Percentiles rank a stretch among this genome's conserved stretches.
phyloP scores from a whole-genome alignment of 2,113 vertebrate genomes.

The Fukomys damarensis region DNA sequence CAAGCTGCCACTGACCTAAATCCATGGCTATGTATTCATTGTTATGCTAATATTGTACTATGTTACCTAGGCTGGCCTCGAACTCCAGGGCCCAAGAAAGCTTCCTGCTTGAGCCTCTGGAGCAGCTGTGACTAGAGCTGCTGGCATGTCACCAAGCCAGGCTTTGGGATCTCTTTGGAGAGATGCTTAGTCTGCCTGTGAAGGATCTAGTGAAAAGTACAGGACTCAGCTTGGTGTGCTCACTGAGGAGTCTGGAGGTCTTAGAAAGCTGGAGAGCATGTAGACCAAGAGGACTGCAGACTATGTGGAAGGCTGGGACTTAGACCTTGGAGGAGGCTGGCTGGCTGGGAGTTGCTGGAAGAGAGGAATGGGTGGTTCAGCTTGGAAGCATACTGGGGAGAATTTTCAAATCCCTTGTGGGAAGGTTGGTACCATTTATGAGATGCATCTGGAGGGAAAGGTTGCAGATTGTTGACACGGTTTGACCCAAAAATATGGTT shows the following conservation, averaged over 20 bases:
- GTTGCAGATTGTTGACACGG: neutral
- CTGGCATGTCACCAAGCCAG: neutral
- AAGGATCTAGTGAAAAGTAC: neutral
- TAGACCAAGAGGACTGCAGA: neutral
- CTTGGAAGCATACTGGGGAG: neutral
- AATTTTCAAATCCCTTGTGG: neutral
- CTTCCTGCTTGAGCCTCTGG: neutral
- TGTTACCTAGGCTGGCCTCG: too few species aligned
- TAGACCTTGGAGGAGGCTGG: neutral
- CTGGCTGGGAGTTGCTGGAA: neutral
- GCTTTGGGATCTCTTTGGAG: neutral
- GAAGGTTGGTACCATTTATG: neutral
- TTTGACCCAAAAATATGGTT: neutral
- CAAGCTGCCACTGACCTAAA: too few species aligned
- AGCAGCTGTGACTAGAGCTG: neutral
- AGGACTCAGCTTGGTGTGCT: neutral
- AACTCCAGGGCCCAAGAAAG: neutral
- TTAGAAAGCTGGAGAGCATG: neutral
- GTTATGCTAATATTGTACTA: too few species aligned
- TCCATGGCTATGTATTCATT: too few species aligned
- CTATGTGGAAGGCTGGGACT: neutral
- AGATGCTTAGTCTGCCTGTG: neutral
- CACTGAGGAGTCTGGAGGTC: neutral
- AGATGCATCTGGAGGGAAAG: neutral
- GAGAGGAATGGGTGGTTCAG: too few species aligned